Evolutionary conservation across 2,888 invertebrate genomes (phyloP), one percentile per base, ranked within the genome.

Genomic region (Electrophaes corylata): DNA sequence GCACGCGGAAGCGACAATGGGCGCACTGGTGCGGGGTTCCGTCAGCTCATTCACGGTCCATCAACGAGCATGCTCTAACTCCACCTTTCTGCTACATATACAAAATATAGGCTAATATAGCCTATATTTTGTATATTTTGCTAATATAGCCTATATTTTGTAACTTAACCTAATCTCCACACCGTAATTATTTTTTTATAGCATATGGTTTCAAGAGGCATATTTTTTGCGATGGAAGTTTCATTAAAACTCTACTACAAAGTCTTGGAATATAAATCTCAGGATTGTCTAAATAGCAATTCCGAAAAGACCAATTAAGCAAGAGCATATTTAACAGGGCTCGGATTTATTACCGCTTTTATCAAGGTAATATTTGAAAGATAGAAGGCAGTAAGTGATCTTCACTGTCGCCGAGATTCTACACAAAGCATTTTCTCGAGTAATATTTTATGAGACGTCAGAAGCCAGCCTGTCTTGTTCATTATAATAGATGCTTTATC

Each of bases 1-100:
- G 62, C 47, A 79, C 76, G 74, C 86, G 86, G 86, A 86, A 88
- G 81, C 75, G 74, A 89, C 87, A 89, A 86, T 84, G 78, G 80
- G 76, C 70, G 75, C 86, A 84, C 62, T 84, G 79, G 83, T 78
- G 84, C 89, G 78, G 66, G 80, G 83, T 80, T 91, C 91, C 91
- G 88, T 83, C 67, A 69, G 43, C 43, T 43, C 72, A 81, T 85
- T 86, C 84, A 86, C 84, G 88, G 79, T 81, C 83, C 87, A 90
- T 87, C 86, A 81, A 81, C 76, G 51, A 55, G 46, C 55, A 51
- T 55, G 73, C 71, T 68, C 71, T 62, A 70, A 19, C 54, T 44
- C 18, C 39, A 39, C 43, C 37, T 39, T 43, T 26, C 10, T 4
- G 26, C n/a, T n/a, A n/a, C n/a, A n/a, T n/a, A n/a, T n/a, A n/a